Evolutionary conservation across 1,140 invertebrate genomes (phyloP).

Genomic region (Nephila pilipes): DNA sequence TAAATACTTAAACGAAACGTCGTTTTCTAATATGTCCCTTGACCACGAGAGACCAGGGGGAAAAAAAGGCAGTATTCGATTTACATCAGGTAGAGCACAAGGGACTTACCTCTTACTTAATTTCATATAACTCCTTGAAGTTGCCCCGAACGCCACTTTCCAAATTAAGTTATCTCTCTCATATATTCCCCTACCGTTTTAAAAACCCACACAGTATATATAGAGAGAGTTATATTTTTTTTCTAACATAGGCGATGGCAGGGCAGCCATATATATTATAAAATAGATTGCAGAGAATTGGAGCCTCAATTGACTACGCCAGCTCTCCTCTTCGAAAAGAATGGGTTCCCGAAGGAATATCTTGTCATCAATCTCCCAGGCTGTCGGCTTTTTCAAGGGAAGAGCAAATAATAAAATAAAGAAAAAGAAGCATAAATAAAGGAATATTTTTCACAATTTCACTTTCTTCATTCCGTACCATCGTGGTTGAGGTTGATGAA

Average conservation of each 20-base stretch:
- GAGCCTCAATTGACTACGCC: conserved; percentile 65
- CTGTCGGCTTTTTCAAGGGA: conserved; percentile 56
- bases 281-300: conserved; percentile 65
- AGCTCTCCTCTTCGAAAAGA: conserved; percentile 34
- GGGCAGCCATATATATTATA: conserved; percentile 67
- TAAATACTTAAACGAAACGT: neutral
- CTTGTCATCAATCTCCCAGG: conserved; percentile 64
- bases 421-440: conserved; percentile 6
- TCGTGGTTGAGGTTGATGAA: neutral
- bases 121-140: conserved; percentile 56
- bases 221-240: too few relatives aligned
- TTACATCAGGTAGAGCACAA: neutral
- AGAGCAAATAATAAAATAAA: conserved; percentile 41
- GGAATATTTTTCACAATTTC: neutral
- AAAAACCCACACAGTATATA: neutral
- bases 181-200: neutral
- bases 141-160: neutral
- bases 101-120: conserved; percentile 54
- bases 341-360: conserved; percentile 47
- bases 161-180: conserved; percentile 70
- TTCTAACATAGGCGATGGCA: neutral
- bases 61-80: neutral
- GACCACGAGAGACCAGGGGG: neutral
- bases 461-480: neutral
- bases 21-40: neutral